Percentiles rank a stretch among this genome's conserved stretches.
Conservation (phyloP, 2,888 invertebrate species). For the Eupithecia abbreviata region DNA sequence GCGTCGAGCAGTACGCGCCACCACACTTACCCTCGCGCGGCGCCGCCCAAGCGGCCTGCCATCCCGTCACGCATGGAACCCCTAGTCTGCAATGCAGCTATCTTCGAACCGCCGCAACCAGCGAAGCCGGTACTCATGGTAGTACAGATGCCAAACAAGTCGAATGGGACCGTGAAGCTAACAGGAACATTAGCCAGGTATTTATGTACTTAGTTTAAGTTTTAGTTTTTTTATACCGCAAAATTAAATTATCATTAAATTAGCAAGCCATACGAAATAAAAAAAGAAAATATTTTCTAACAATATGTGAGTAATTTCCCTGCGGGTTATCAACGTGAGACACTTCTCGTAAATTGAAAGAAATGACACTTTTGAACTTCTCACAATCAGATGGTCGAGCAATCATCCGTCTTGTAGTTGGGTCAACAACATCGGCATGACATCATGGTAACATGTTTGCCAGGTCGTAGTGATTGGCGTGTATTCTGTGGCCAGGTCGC, state of each 20-base stretch:
- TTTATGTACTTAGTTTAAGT: not conserved
- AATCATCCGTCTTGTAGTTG: conserved; percentile 46
- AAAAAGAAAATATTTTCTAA: too few species aligned
- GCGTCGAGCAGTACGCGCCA: conserved; percentile 65
- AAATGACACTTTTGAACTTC: conserved; percentile 20
- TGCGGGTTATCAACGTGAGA: not conserved
- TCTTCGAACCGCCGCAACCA: conserved; percentile 58
- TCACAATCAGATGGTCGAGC: conserved; percentile 23
- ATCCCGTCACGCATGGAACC: conserved; percentile 74
- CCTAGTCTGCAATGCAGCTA: conserved; percentile 55
- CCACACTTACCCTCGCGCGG: conserved; percentile 75
- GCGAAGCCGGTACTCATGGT: conserved; percentile 56
- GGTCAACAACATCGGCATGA: conserved; percentile 79
- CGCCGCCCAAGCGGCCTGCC: conserved; percentile 69
- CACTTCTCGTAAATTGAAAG: conserved; percentile 9
- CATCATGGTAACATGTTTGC: conserved; percentile 75
- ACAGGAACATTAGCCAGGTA: conserved; percentile 75
- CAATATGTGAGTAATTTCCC: not conserved
- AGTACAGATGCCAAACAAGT: conserved; percentile 51
- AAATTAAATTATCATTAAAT: not conserved
- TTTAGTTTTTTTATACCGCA: not conserved
- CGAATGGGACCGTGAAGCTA: conserved; percentile 64
- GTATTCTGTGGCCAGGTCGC: conserved; percentile 57
- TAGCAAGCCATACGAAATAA: not conserved
- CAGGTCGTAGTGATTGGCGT: conserved; percentile 53